Base-by-base conservation (phyloP, 2,113 vertebrate genomes). In the Prinia subflava region DNA sequence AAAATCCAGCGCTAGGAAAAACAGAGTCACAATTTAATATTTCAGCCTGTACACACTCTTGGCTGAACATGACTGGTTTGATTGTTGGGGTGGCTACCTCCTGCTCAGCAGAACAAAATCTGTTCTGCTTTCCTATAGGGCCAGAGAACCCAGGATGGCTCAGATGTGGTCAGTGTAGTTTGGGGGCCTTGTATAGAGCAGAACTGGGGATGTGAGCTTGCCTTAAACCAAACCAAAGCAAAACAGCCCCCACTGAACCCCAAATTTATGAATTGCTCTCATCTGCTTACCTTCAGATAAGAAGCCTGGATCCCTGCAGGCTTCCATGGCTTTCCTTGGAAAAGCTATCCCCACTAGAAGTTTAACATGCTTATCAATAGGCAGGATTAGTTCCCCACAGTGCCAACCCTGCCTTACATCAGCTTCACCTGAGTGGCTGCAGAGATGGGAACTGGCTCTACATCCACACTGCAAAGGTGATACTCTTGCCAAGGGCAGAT, bases 211-310 rank as follows among this genome's bases (percentile, higher is more conserved):
- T 16, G 10, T 20, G 37, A 90, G 8, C 31, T 90, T 50, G 17
- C 11, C 37, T 76, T 44, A 49, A 79, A 13, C 25, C 46, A 85
- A 82, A 74, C 6, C 39, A 87, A 69, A 60, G 21, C 16, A 24
- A 77, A 81, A 18, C 49, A 60, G 14, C 1, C 3, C 27, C 28
- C 24, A 23, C 13, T 0, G 0, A 79, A 11, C 16, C 22, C 47
- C 17, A 46, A 59, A 70, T 57, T 20, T 42, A 46, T 4, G 0
- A 93, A 27, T 23, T 65, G 17, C 22, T 46, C 57, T 64, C 13
- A 49, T 60, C 56, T 69, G 24, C 14, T 27, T 24, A 4, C 33
- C 15, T 84, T 77, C 28, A 62, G n/a, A 5, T 56, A 78, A 57
- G 59, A 69, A 69, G 25, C 27, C 10, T 42, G 41, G 55, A 6